These are phyloP conservation scores for Emberiza fucata DNA, from an alignment of 2,113 vertebrate species.

Conservation along the genomic window DNA sequence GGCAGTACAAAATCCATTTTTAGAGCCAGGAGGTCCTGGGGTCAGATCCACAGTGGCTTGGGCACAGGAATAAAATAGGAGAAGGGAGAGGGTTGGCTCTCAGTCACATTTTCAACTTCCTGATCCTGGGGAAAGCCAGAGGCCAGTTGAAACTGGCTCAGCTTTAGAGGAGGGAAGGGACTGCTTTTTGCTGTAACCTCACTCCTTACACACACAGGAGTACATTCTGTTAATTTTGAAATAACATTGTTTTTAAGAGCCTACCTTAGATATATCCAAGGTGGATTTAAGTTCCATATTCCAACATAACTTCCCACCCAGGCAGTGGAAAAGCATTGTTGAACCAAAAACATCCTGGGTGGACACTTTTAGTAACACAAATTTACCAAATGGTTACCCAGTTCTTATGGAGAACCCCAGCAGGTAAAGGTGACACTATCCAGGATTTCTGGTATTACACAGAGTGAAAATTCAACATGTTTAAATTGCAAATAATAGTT, in stretches of 20 bases:
- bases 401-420: not conserved
- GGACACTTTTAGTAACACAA: not conserved
- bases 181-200: not conserved
- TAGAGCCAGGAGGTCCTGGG: conserved; percentile 22
- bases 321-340: not conserved
- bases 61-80: conserved; percentile 12
- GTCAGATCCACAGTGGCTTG: not conserved
- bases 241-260: not conserved
- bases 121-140: not conserved
- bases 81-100: not conserved
- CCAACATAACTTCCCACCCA: not conserved
- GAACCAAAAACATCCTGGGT: not conserved
- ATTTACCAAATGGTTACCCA: not conserved
- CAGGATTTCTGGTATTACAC: not conserved
- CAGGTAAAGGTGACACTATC: rapidly evolving
- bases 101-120: not conserved
- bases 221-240: not conserved
- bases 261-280: not conserved
- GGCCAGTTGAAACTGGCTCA: not conserved
- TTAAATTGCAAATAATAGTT: not conserved
- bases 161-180: not conserved
- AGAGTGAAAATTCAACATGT: not conserved
- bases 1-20: conserved; percentile 3
- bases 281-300: not conserved
- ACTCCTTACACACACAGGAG: not conserved